Percentiles rank a stretch among this genome's conserved stretches.
phyloP scores from a whole-genome alignment of 2,113 vertebrate genomes.

The Ophiodon elongatus region DNA sequence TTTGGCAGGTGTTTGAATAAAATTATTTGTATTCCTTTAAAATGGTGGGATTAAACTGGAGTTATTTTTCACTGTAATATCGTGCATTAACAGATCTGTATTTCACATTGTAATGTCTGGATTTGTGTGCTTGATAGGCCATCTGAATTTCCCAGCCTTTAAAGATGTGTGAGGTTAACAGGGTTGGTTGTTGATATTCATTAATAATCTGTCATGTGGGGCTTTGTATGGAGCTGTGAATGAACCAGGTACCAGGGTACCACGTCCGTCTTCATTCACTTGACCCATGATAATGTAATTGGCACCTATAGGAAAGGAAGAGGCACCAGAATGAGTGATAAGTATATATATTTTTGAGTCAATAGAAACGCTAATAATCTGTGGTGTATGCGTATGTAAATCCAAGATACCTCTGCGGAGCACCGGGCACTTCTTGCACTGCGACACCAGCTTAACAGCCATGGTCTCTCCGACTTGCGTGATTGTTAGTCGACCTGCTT shows the following conservation, averaged over 20 bases:
- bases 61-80: conserved; percentile 23
- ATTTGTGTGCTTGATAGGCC: conserved; percentile 27
- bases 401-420: conserved; percentile 78
- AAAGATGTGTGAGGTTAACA: conserved; percentile 75
- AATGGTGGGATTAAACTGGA: conserved; percentile 38
- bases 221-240: conserved; percentile 88
- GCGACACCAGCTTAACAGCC: conserved; percentile 84
- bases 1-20: conserved; percentile 55
- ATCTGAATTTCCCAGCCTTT: conserved; percentile 1
- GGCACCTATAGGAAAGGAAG: conserved; percentile 73
- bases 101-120: conserved; percentile 51
- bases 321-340: neutral
- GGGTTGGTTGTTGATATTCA: conserved; percentile 83
- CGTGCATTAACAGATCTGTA: conserved; percentile 43
- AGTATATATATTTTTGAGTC: neutral
- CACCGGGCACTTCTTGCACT: conserved; percentile 88
- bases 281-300: conserved; percentile 91
- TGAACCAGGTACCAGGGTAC: conserved; percentile 82
- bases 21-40: conserved; percentile 43
- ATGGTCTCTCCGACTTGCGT: conserved; percentile 81
- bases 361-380: neutral
- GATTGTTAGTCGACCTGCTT: conserved; percentile 84
- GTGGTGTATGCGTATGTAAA: neutral
- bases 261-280: conserved; percentile 83
- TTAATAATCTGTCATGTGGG: conserved; percentile 86